Percentiles rank a stretch among this genome's conserved stretches.
Evolutionary conservation across 2,888 invertebrate genomes (phyloP).

Genomic region (Tenthredo distinguenda): DNA sequence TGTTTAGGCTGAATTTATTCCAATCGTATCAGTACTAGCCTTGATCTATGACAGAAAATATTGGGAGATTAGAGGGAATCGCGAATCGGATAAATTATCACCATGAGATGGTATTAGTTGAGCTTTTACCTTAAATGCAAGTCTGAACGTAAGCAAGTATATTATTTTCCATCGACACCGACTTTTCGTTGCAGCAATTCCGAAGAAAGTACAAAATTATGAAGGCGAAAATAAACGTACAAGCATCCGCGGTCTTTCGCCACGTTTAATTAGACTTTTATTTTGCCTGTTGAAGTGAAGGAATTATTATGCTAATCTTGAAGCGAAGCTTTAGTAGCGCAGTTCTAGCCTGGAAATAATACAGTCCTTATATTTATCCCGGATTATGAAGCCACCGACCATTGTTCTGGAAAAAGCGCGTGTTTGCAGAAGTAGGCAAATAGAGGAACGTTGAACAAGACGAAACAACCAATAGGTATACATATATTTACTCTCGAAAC

Average conservation of each 20-base stretch:
- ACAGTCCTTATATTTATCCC: neutral
- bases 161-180: neutral
- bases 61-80: neutral
- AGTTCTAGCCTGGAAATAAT: neutral
- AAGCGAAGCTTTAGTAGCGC: neutral
- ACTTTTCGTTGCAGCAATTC: neutral
- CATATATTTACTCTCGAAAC: neutral
- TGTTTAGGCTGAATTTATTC: neutral
- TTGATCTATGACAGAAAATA: neutral
- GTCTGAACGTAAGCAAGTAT: neutral
- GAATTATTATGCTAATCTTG: slow-evolving; percentile 2
- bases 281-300: neutral
- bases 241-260: neutral
- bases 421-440: neutral
- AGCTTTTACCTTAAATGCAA: neutral
- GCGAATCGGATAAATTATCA: neutral
- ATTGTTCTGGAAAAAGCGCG: neutral
- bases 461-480: neutral
- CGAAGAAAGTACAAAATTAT: neutral
- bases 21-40: neutral
- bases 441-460: neutral
- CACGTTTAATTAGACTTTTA: neutral
- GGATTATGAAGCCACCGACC: neutral
- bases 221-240: neutral
- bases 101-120: neutral